phyloP scores from a whole-genome alignment of 1,140 invertebrate species.

The Anastrepha obliqua region DNA sequence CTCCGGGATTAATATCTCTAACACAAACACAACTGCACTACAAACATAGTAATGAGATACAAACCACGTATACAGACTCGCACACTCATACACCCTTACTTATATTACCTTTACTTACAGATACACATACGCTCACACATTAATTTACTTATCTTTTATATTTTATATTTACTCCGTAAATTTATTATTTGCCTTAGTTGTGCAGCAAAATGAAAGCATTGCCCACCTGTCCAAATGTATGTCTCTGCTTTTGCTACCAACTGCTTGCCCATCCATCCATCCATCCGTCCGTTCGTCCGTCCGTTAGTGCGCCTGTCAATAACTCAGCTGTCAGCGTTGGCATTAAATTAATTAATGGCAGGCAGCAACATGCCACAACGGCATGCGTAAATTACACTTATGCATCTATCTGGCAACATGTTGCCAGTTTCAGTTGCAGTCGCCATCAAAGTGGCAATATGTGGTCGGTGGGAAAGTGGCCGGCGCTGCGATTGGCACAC shows the following conservation, averaged over 20 bases:
- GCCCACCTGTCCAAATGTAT: neutral
- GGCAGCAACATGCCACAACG: constrained; percentile 37
- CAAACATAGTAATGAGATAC: no score
- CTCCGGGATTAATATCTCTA: no score
- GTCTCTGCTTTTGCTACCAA: neutral
- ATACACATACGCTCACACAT: no score
- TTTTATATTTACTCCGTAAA: neutral
- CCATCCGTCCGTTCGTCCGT: neutral
- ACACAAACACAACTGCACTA: no score
- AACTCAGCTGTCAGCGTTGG: constrained; percentile 46
- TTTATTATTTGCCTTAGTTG: constrained; percentile 14
- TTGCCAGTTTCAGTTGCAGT: neutral
- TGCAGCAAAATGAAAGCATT: neutral
- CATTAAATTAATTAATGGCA: constrained; percentile 52
- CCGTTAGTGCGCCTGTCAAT: constrained; percentile 14
- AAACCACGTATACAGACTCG: no score
- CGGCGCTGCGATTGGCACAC: no score
- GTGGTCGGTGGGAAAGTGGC: neutral
- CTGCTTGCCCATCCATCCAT: neutral
- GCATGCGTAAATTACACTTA: constrained; percentile 44
- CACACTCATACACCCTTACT: no score
- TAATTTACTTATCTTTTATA: no score
- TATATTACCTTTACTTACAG: no score
- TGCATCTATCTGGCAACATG: constrained; percentile 31
- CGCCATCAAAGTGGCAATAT: no score